Percentiles rank a stretch among this genome's conserved stretches.
Conservation (phyloP, 2,113 vertebrate species). For the Hirundichthys speculiger region DNA sequence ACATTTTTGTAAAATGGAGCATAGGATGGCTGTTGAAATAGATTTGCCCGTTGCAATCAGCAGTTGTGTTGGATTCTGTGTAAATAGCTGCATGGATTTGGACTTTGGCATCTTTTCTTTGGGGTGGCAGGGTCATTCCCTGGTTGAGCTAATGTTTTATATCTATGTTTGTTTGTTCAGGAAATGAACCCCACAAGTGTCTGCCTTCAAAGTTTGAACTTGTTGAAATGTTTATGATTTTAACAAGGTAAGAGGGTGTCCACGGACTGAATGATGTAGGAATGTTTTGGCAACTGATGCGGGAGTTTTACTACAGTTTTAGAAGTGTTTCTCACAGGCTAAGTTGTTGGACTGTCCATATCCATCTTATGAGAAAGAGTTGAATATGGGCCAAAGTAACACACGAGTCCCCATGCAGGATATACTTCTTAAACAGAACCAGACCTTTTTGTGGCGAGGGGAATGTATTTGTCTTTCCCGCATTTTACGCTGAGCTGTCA, state of each 20-base stretch:
- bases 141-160: constrained; percentile 10
- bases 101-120: neutral
- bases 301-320: constrained; percentile 15
- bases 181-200: constrained; percentile 15
- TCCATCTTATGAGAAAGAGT: constrained; percentile 42
- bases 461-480: constrained; percentile 56
- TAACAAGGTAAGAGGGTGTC: constrained; percentile 40
- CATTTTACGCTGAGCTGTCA: constrained; percentile 59
- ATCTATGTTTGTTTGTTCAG: constrained; percentile 7
- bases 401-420: constrained; percentile 52
- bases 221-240: constrained; percentile 44
- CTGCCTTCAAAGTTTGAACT: constrained; percentile 1
- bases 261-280: constrained; percentile 36
- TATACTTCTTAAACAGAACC: constrained; percentile 54
- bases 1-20: no score
- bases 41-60: neutral
- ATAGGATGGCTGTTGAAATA: neutral
- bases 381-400: constrained; percentile 48
- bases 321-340: constrained; percentile 28
- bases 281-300: constrained; percentile 37
- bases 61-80: constrained; percentile 1
- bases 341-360: constrained; percentile 25
- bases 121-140: no score
- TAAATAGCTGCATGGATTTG: constrained; percentile 11
- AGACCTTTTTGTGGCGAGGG: constrained; percentile 48